Evolutionary conservation across 2,113 vertebrate species (phyloP).

Genomic region (Neodontobutis hainanensis): DNA sequence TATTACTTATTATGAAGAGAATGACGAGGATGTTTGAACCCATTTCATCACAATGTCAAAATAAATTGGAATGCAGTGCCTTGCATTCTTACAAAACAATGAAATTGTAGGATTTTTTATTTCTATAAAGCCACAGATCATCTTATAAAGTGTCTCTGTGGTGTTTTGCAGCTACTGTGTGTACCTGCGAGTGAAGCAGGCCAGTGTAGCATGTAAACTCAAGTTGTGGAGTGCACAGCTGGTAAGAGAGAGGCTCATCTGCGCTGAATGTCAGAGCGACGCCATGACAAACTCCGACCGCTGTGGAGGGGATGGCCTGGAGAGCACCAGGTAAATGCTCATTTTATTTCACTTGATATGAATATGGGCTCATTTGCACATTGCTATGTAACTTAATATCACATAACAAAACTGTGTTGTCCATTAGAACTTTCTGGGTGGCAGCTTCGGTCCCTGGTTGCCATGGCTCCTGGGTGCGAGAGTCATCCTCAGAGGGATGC

Average conservation of each 20-base stretch:
- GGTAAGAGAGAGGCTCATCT: slow-evolving; percentile 74
- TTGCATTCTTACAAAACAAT: too few relatives aligned
- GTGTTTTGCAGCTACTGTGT: slow-evolving; percentile 79
- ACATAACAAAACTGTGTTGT: not conserved
- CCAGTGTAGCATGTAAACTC: slow-evolving; percentile 72
- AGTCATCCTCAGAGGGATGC: slow-evolving; percentile 77
- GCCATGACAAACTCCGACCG: slow-evolving; percentile 64
- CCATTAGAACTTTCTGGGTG: slow-evolving; percentile 83
- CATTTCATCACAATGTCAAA: too few relatives aligned
- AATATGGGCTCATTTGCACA: too few relatives aligned
- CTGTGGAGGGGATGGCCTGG: slow-evolving; percentile 80
- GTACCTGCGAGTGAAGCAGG: slow-evolving; percentile 81
- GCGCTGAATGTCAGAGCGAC: slow-evolving; percentile 79
- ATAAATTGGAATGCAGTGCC: too few relatives aligned
- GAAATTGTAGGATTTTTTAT: too few relatives aligned
- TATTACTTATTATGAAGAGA: too few relatives aligned
- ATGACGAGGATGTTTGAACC: too few relatives aligned
- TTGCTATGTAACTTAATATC: not conserved
- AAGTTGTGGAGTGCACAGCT: slow-evolving; percentile 79
- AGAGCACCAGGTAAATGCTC: slow-evolving; percentile 74
- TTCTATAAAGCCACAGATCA: not conserved
- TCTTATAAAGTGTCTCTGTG: not conserved
- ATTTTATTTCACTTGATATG: not conserved
- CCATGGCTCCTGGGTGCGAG: slow-evolving; percentile 84
- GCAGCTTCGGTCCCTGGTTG: slow-evolving; percentile 78